A percentile compares a stretch with the other conserved stretches of the same genome.
Conservation (phyloP, 2,113 vertebrate species). For the Pterophyllum scalare region DNA sequence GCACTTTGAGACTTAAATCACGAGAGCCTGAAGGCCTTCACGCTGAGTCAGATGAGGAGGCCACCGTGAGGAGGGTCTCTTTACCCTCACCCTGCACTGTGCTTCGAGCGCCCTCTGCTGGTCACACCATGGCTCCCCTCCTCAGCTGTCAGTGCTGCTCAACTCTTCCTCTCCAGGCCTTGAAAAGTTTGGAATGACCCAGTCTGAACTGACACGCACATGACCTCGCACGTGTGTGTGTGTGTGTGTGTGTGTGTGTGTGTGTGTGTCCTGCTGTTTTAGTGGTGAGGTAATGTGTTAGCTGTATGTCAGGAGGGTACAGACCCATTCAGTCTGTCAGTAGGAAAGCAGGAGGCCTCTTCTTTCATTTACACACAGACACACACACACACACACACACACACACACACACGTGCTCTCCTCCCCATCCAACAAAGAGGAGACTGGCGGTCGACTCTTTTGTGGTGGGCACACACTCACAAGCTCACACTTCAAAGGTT, state of each 20-base stretch:
- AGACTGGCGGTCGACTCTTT: neutral
- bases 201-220: neutral
- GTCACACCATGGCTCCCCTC: neutral
- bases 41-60: too few relatives aligned
- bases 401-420: fast-evolving
- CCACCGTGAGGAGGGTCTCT: neutral
- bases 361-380: neutral
- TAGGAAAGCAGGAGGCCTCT: constrained; percentile 31
- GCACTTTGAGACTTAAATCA: neutral
- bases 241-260: neutral
- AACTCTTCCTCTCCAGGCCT: neutral
- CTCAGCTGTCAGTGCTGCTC: neutral
- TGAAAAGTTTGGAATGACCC: neutral
- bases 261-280: neutral
- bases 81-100: neutral
- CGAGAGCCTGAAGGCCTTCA: neutral
- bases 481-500: neutral
- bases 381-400: neutral
- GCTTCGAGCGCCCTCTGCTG: neutral
- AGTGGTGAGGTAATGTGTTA: constrained; percentile 14
- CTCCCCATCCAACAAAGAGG: neutral
- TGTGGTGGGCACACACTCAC: neutral
- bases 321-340: constrained; percentile 20
- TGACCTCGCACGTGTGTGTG: constrained; percentile 4
- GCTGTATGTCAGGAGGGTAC: constrained; percentile 18